A percentile compares a stretch with the other conserved stretches of the same genome.
These are phyloP conservation scores for Acanthosepion lycidas DNA, from an alignment of 2,888 invertebrate species.

Conservation along the genomic window DNA sequence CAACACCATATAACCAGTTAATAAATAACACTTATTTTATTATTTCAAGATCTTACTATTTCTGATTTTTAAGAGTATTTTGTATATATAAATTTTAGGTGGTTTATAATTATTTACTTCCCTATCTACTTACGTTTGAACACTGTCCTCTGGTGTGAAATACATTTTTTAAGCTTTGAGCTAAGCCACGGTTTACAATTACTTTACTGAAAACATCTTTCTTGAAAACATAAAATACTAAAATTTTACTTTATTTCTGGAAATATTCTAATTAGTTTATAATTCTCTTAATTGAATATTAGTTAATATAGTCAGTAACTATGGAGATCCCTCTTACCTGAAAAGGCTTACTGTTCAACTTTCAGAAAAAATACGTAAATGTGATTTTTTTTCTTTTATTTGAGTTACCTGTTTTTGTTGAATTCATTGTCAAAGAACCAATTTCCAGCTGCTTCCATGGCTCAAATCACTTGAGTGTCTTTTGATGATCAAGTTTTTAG, in stretches of 20 bases:
- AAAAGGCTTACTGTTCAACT: neutral
- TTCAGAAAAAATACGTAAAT: neutral
- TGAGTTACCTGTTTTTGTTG: neutral
- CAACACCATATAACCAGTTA: too few species aligned
- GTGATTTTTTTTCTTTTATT: neutral
- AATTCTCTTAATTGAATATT: neutral
- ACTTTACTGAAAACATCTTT: too few species aligned
- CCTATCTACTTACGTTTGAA: too few species aligned
- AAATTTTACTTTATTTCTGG: neutral
- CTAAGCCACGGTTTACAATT: too few species aligned
- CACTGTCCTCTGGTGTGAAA: too few species aligned
- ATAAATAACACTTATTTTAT: too few species aligned
- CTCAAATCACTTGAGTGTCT: neutral
- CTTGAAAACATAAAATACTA: neutral
- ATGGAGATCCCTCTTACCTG: neutral
- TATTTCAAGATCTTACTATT: too few species aligned
- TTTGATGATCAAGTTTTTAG: neutral
- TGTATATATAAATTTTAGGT: too few species aligned
- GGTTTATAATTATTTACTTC: too few species aligned
- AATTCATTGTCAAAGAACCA: neutral
- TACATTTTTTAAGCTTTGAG: too few species aligned
- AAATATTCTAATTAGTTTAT: neutral
- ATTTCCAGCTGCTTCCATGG: neutral
- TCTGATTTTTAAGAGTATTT: too few species aligned
- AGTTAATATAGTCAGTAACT: neutral